Evolutionary conservation across 30 jellyfish, hydroid and myxozoan genomes (phyloP), one percentile per base, ranked within the genome.

Genomic region (Aurelia aurita): DNA sequence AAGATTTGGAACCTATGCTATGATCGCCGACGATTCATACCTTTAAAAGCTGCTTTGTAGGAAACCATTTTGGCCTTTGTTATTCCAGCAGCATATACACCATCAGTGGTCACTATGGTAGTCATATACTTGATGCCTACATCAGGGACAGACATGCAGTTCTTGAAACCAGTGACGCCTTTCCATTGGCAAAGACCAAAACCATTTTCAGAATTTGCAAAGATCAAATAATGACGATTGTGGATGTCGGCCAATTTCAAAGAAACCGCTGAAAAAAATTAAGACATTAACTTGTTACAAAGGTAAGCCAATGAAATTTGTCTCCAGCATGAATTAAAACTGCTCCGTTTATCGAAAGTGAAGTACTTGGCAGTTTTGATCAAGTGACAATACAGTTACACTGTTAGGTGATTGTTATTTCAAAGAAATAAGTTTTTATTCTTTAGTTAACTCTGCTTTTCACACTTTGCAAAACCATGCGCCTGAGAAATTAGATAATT

Each of bases 121-220:
- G 87, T 22, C 77, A 91, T 76, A 28, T 85, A 47, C 5, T 72
- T 25, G 9, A 85, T 77, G 43, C 84, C 96, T 3, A 69, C 59
- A 59, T 61, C 76, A 11, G 84, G 91, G 28, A 91, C 81, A 6
- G 85, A 57, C 53, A 73, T 35, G 79, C 98, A 93, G 11, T 88
- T 45, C 26, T 43, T 78, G 73, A 80, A 93, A 31, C 98, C 97
- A 46, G 74, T 49, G 7, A 80, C 90, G 2, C 97, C 98, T 82
- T 85, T 71, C 98, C 98, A 93, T 14, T 85, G 87, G 47, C 98
- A 93, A 1, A 88, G 80, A 0, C 96, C 97, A 74, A 93, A 66
- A 1, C 98, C 98, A 5, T 29, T 1, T 12, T 62, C 66, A 6
- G 97, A 91, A 70, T 72, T 83, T 3, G 97, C 83, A 62, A 29